Evolutionary conservation across 2,888 invertebrate species (phyloP).

Genomic region (Pollenia angustigena): DNA sequence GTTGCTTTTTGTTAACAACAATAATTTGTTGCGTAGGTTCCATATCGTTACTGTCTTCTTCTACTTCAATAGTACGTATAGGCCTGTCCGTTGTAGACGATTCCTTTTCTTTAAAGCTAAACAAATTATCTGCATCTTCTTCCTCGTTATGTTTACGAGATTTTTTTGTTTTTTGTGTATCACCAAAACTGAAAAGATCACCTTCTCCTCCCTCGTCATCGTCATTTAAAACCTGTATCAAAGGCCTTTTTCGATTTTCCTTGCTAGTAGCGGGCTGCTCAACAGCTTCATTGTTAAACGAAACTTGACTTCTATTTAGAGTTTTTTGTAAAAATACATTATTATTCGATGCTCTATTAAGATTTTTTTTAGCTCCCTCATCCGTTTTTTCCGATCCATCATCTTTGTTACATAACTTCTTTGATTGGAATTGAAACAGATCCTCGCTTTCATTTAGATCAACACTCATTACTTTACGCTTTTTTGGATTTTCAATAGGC

Average conservation of each 20-base stretch:
- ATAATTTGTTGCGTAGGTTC: slow-evolving; percentile 75
- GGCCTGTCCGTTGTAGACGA: slow-evolving; percentile 7
- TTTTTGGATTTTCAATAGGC: slow-evolving; percentile 41
- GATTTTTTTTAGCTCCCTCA: background rate
- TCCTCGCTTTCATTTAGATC: slow-evolving; percentile 59
- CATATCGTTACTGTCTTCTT: slow-evolving; percentile 72
- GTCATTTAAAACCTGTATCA: slow-evolving; percentile 78
- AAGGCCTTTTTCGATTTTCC: slow-evolving; percentile 76
- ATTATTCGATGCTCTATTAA: slow-evolving; percentile 25
- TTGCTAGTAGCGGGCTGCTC: slow-evolving; percentile 26
- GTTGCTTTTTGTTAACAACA: slow-evolving; percentile 61
- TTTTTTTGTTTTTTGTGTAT: slow-evolving; percentile 70
- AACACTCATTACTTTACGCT: slow-evolving; percentile 54
- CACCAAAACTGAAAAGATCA: slow-evolving; percentile 80
- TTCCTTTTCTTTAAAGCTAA: slow-evolving; percentile 74
- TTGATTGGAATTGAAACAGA: slow-evolving; percentile 75
- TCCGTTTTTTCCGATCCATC: background rate
- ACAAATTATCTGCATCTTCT: slow-evolving; percentile 73
- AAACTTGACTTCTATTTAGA: slow-evolving; percentile 44
- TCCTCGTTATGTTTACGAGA: slow-evolving; percentile 44
- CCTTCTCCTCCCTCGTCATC: slow-evolving; percentile 78
- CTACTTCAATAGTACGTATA: slow-evolving; percentile 32
- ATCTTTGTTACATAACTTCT: slow-evolving; percentile 27
- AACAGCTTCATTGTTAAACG: slow-evolving; percentile 2
- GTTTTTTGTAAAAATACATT: slow-evolving; percentile 59